These are phyloP conservation scores for Oeneis ivallda DNA, from an alignment of 2,888 invertebrate species.

Conservation along the genomic window DNA sequence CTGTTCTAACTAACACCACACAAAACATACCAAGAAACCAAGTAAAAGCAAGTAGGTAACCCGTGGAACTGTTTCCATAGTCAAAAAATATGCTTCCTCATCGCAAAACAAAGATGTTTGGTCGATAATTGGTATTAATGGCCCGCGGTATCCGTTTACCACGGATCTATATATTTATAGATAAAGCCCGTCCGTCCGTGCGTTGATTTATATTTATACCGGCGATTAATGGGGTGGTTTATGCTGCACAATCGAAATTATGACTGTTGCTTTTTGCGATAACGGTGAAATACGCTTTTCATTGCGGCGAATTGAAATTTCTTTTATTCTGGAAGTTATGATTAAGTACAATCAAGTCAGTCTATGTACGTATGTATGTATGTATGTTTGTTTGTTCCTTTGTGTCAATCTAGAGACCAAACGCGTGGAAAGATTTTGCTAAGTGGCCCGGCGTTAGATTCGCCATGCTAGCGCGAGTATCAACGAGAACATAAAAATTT, in stretches of 20 bases:
- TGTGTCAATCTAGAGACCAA: too few species aligned
- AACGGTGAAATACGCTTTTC: constrained; percentile 19
- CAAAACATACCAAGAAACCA: too few species aligned
- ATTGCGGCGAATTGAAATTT: constrained; percentile 13
- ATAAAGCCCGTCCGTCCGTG: constrained; percentile 42
- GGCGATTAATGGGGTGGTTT: constrained; percentile 28
- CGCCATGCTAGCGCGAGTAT: too few species aligned
- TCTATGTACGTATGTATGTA: background rate
- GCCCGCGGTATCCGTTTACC: constrained; percentile 47
- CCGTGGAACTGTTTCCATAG: background rate
- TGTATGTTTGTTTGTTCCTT: too few species aligned
- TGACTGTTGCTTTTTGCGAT: constrained; percentile 21
- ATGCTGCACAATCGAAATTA: constrained; percentile 28
- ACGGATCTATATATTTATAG: constrained; percentile 36
- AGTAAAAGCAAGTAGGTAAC: background rate
- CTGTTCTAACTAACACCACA: too few species aligned
- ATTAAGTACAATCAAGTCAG: too few species aligned
- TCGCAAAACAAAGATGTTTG: constrained; percentile 68
- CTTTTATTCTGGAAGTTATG: background rate
- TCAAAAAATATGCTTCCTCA: constrained; percentile 52
- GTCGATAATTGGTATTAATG: constrained; percentile 65
- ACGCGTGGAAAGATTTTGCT: too few species aligned
- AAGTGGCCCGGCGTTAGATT: too few species aligned
- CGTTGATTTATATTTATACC: constrained; percentile 43
- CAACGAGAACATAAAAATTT: too few species aligned